Evolutionary conservation across 2,113 vertebrate genomes (phyloP).

Genomic region (Rhabdomys dilectus): DNA sequence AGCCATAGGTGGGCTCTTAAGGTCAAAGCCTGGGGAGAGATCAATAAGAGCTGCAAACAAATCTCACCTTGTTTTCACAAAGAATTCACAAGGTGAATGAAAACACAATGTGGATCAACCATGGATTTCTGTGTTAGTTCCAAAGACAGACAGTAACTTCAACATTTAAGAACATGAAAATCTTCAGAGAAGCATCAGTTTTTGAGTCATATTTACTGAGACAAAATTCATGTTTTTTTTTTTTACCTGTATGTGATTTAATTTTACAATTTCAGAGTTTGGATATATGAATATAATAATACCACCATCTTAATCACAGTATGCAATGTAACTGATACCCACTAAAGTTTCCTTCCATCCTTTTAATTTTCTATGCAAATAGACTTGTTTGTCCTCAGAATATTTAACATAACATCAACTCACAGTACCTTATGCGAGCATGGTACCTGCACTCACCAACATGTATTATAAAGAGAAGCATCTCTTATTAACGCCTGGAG

Average conservation of each 20-base stretch:
- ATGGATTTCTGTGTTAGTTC: background rate
- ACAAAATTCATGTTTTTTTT: background rate
- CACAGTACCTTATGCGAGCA: background rate
- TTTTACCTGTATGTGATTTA: background rate
- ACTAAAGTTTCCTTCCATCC: background rate
- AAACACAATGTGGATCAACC: conserved; percentile 43
- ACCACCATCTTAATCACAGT: background rate
- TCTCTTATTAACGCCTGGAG: background rate
- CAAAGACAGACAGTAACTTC: background rate
- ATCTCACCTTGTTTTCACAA: conserved; percentile 49
- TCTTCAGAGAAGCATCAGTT: background rate
- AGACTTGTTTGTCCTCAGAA: background rate
- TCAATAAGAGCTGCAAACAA: conserved; percentile 63
- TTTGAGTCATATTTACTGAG: background rate
- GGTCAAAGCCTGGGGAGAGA: conserved; percentile 56
- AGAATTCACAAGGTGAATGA: conserved; percentile 54
- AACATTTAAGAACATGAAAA: conserved; percentile 17
- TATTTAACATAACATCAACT: background rate
- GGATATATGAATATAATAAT: background rate
- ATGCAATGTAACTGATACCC: background rate
- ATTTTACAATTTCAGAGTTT: background rate
- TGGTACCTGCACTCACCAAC: background rate
- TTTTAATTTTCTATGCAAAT: background rate
- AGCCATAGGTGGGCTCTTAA: conserved; percentile 16
- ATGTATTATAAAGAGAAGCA: background rate